Conservation (phyloP, 1,140 invertebrate genomes). For the Drosophila saltans region DNA sequence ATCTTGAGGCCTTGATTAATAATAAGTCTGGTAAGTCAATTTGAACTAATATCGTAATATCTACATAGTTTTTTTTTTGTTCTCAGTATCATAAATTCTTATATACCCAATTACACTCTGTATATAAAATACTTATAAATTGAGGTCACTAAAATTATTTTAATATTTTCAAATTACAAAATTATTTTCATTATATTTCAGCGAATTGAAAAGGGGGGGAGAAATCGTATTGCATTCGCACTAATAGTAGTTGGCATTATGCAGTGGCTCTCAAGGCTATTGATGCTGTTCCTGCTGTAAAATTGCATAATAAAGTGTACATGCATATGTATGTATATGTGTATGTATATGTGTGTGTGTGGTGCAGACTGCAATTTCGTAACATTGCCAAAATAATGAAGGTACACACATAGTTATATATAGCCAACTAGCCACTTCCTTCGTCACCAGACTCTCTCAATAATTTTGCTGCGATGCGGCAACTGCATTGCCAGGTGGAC, state of each 20-base stretch:
- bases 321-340: background rate
- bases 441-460: background rate
- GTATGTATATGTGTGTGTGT: background rate
- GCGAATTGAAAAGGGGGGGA: background rate
- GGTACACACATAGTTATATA: background rate
- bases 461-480: slow-evolving; percentile 4
- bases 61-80: too few species aligned
- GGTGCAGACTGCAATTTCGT: background rate
- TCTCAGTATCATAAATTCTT: too few species aligned
- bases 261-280: background rate
- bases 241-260: slow-evolving; percentile 10
- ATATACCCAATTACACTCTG: background rate
- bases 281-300: background rate
- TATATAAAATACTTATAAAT: background rate
- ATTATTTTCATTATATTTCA: background rate
- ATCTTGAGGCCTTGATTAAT: slow-evolving; percentile 78
- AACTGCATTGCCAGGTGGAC: slow-evolving; percentile 17
- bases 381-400: slow-evolving; percentile 11
- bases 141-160: background rate
- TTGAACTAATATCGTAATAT: too few species aligned
- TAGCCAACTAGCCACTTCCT: background rate
- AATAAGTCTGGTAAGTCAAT: slow-evolving; percentile 79
- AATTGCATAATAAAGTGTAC: slow-evolving; percentile 1
- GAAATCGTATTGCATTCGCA: background rate
- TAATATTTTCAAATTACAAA: background rate